Conservation (phyloP, 2,797 vertebrate genomes). For the Diplodus sargus region DNA sequence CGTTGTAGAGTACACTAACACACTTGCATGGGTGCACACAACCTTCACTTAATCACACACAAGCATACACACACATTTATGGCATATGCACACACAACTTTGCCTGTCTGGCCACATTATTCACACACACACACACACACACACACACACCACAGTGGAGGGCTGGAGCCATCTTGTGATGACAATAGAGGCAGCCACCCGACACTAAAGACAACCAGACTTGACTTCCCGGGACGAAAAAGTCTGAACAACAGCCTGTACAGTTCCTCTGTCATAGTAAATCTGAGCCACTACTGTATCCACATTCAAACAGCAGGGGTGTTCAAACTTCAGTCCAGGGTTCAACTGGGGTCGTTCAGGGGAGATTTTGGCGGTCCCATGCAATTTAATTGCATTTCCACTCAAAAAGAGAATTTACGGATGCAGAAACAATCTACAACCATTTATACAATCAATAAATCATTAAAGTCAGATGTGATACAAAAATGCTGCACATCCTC, state of each 20-base stretch:
- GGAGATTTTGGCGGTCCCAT: not conserved
- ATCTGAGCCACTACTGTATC: constrained; percentile 30
- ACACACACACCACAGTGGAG: constrained; percentile 36
- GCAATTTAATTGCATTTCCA: not conserved
- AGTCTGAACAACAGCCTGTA: constrained; percentile 17
- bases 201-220: constrained; percentile 70
- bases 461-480: not conserved
- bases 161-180: constrained; percentile 69
- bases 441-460: not conserved
- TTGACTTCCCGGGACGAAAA: constrained; percentile 45
- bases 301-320: not conserved
- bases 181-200: constrained; percentile 70
- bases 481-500: not conserved
- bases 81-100: constrained; percentile 30
- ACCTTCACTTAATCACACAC: constrained; percentile 46
- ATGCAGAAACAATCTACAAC: not conserved
- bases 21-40: constrained; percentile 41
- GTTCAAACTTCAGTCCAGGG: not conserved
- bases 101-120: constrained; percentile 64
- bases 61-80: constrained; percentile 32
- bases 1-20: constrained; percentile 30
- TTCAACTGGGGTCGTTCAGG: not conserved
- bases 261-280: constrained; percentile 14
- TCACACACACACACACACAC: constrained; percentile 40
- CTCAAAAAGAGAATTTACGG: not conserved